Base-by-base conservation (phyloP, 2,888 invertebrate species). In the Carcina quercana region DNA sequence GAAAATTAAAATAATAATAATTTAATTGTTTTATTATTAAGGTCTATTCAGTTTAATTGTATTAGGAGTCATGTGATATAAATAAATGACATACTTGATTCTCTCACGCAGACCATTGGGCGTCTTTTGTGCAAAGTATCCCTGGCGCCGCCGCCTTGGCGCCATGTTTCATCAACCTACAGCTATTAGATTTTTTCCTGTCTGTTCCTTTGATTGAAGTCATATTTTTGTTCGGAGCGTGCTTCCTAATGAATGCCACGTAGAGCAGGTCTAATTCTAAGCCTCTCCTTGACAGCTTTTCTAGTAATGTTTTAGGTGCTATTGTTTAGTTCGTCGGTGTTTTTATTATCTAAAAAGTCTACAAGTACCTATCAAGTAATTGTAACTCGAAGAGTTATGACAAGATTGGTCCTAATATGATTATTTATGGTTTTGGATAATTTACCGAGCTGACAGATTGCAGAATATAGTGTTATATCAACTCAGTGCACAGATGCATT, bases 401-500 rank as follows among this genome's bases (percentile, higher is more conserved):
- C n/a, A n/a, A n/a, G n/a, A n/a, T n/a, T n/a, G n/a, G n/a, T n/a
- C n/a, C n/a, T n/a, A n/a, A n/a, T n/a, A n/a, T n/a, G n/a, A n/a
- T n/a, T n/a, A n/a, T 15, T 10, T 8, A 20, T n/a, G 20, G 7
- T 20, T 20, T 8, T 20, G 8, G 10, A 20, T 20, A 20, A 10
- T n/a, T 20, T 20, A 20, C 20, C 8, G 20, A 20, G 20, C 20
- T n/a, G n/a, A n/a, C n/a, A 20, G 20, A 20, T 20, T 20, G n/a
- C n/a, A n/a, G n/a, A 20, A 20, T 8, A 20, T 20, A n/a, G 1
- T 8, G 10, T 8, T 8, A 10, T n/a, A 20, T 20, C n/a, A n/a
- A 10, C 10, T 20, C 20, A 20, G 47, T 67, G 65, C 64, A 62
- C 66, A 69, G 59, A 62, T 65, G 67, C 62, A 58, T 45, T 59